A percentile compares a stretch with the other conserved stretches of the same genome.
Evolutionary conservation across 2,888 invertebrate genomes (phyloP).

Genomic region (Synergus japonicus): DNA sequence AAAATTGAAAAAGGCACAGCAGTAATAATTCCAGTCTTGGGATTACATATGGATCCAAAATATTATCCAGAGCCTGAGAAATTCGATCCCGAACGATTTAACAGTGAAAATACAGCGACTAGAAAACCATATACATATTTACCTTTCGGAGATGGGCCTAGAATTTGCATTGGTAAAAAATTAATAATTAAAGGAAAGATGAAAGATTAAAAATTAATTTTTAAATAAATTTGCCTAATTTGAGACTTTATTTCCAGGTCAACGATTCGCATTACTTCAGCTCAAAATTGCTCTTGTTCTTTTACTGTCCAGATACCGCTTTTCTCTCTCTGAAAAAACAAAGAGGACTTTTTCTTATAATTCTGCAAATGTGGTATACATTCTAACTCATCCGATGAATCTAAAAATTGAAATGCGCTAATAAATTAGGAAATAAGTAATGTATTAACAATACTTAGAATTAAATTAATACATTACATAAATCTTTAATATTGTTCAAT

Average conservation of each 20-base stretch:
- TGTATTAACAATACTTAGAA: background rate
- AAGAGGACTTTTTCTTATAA: background rate
- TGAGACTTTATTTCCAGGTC: background rate
- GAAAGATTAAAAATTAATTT: background rate
- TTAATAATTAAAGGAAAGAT: background rate
- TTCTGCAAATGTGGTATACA: background rate
- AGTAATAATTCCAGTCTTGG: conserved; percentile 71
- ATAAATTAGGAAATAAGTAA: background rate
- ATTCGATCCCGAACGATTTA: conserved; percentile 78
- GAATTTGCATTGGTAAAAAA: conserved; percentile 59
- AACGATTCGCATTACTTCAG: conserved; percentile 5
- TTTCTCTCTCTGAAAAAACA: background rate
- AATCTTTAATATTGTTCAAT: too few relatives aligned
- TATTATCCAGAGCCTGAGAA: conserved; percentile 76
- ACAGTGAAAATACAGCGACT: conserved; percentile 64
- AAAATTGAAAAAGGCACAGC: conserved; percentile 55
- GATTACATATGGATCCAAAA: conserved; percentile 76
- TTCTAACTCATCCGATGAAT: background rate
- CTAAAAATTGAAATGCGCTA: background rate
- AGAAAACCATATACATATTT: conserved; percentile 58
- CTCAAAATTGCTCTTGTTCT: background rate
- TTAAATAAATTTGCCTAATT: background rate
- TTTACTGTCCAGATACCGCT: background rate
- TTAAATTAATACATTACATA: background rate
- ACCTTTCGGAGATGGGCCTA: conserved; percentile 61